Base-by-base conservation (phyloP, 1,140 invertebrate genomes). In the Saccostrea cuccullata region DNA sequence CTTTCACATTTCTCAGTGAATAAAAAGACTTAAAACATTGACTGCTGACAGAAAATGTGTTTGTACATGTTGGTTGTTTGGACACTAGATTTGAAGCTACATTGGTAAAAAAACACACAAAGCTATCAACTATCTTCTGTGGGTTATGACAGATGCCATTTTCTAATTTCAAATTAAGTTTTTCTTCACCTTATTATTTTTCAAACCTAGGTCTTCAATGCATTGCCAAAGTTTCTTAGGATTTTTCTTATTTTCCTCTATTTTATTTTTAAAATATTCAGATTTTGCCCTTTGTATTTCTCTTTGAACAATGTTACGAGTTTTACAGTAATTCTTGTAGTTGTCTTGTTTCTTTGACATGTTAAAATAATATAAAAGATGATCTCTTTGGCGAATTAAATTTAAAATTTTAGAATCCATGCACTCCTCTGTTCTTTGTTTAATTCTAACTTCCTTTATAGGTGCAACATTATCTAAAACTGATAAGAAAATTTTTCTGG, bases 381-480 rank as follows among this genome's bases (percentile, higher is more conserved):
- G 13, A 3, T 60, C 58, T 11, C 58, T 60, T 13, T 60, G 58
- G 12, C 58, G 58, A 17, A 60, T 60, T 15, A 60, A 60, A 20
- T 60, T 12, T 60, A 58, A 13, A 58, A 58, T 60, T 11, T 60
- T 15, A 15, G 58, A 60, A 60, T 60, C 58, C 58, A 13, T 60
- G 6, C 58, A 60, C 9, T 15, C 58, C 12, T 60, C 58, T 11
- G 58, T 60, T 58, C 56, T 58, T 9, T 60, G n/a, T 60, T 60
- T 60, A 17, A 13, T 60, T 60, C 58, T 3, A 60, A 60, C 58
- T 60, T 60, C 58, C 58, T 60, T 60, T 60, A 60, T 60, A 13
- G 58, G 58, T 77, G 86, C 89, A 26, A 87, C 67, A 55, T 64
- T 56, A 85, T 89, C 55, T 26, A 87, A 89, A 36, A 85, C 55